phyloP scores from a whole-genome alignment of 2,888 invertebrate species.

The Leptopilina drosophilae region DNA sequence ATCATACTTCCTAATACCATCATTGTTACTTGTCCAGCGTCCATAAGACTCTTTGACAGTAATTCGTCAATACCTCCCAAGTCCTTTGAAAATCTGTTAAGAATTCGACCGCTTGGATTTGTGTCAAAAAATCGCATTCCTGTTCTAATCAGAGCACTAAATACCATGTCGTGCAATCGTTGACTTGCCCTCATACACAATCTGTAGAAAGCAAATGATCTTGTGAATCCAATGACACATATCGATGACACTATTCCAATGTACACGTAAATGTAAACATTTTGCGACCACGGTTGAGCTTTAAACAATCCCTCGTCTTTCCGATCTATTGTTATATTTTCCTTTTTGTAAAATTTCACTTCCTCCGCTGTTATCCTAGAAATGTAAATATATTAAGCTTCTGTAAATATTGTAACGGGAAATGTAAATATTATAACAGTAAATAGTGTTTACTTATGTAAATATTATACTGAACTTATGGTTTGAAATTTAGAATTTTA shows the following conservation, averaged over 20 bases:
- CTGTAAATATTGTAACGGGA: background rate
- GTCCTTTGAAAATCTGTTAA: slow-evolving; percentile 91
- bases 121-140: slow-evolving; percentile 88
- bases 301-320: slow-evolving; percentile 21
- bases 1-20: slow-evolving; percentile 80
- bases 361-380: slow-evolving; percentile 82
- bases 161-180: slow-evolving; percentile 79
- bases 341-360: slow-evolving; percentile 51
- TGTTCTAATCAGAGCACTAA: slow-evolving; percentile 78
- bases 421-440: too few relatives aligned
- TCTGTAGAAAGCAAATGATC: slow-evolving; percentile 77
- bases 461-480: too few relatives aligned
- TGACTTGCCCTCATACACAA: slow-evolving; percentile 78
- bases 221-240: slow-evolving; percentile 74
- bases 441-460: too few relatives aligned
- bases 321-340: slow-evolving; percentile 43
- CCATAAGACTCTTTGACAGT: slow-evolving; percentile 83
- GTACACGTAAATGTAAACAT: slow-evolving; percentile 81
- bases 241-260: slow-evolving; percentile 78
- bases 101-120: slow-evolving; percentile 88
- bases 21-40: slow-evolving; percentile 78
- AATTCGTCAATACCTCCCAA: slow-evolving; percentile 88
- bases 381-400: slow-evolving; percentile 44
- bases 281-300: slow-evolving; percentile 42
- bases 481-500: too few relatives aligned